Evolutionary conservation across 2,113 vertebrate genomes (phyloP).

Genomic region (Drymodes brunneopygia): DNA sequence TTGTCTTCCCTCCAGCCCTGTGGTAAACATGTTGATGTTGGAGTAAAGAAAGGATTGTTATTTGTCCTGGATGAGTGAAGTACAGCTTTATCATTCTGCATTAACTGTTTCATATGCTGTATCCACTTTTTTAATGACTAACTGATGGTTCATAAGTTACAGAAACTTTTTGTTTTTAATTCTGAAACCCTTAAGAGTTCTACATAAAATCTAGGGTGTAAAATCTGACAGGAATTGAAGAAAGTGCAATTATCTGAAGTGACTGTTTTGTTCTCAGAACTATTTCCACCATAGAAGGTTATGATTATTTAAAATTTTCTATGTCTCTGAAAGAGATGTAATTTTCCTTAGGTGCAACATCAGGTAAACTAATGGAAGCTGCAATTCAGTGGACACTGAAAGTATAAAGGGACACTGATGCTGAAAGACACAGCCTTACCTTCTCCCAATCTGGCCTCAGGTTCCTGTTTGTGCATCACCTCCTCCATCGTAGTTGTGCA

Average conservation of each 20-base stretch:
- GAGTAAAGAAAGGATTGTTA: slow-evolving; percentile 4
- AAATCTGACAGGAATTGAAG: neutral
- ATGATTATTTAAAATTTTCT: neutral
- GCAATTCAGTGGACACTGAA: neutral
- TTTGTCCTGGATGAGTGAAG: slow-evolving; percentile 12
- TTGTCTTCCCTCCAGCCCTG: slow-evolving; percentile 36
- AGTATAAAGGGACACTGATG: neutral
- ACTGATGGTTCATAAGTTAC: neutral
- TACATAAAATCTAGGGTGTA: neutral
- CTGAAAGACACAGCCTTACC: neutral
- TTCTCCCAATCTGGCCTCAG: accelerated
- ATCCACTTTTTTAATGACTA: neutral
- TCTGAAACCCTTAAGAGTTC: neutral
- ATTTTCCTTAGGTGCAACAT: neutral
- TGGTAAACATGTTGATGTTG: slow-evolving; percentile 62
- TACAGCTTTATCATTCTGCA: neutral
- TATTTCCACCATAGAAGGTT: accelerated
- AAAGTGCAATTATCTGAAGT: neutral
- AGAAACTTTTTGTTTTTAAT: neutral
- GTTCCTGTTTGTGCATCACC: neutral
- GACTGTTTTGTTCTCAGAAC: neutral
- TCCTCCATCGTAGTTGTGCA: neutral
- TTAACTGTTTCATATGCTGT: slow-evolving; percentile 19
- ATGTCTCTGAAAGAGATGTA: neutral
- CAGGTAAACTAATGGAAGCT: neutral